These are phyloP conservation scores for Drosophila pallidifrons DNA, from an alignment of 1,140 invertebrate species.

Conservation along the genomic window DNA sequence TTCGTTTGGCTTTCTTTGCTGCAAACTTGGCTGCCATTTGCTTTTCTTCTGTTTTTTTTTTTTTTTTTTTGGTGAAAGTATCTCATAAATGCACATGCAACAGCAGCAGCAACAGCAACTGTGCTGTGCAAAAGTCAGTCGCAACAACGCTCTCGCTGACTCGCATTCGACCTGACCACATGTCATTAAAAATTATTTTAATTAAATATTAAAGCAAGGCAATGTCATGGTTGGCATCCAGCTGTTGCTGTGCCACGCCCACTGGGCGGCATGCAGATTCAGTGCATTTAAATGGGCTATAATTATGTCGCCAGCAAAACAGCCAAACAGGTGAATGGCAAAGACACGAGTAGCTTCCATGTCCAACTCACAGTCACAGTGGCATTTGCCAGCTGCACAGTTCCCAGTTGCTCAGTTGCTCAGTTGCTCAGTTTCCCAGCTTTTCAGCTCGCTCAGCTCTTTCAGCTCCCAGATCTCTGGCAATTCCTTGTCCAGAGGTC, in stretches of 20 bases:
- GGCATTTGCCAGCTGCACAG: background rate
- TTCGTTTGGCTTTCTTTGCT: constrained; percentile 43
- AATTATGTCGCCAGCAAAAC: constrained; percentile 64
- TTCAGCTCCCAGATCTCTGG: background rate
- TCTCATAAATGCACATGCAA: constrained; percentile 73
- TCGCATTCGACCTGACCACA: constrained; percentile 41
- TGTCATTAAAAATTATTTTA: constrained; percentile 73
- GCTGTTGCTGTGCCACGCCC: constrained; percentile 62
- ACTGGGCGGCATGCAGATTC: constrained; percentile 46
- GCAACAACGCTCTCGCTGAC: background rate
- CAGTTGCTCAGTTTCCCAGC: background rate
- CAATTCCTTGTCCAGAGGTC: constrained; percentile 45
- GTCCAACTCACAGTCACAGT: constrained; percentile 18
- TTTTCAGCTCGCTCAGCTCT: background rate
- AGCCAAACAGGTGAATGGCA: constrained; percentile 73
- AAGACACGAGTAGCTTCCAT: constrained; percentile 55
- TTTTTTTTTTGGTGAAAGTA: constrained; percentile 71
- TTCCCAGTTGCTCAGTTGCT: background rate
- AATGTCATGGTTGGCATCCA: constrained; percentile 38
- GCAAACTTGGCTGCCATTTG: constrained; percentile 1
- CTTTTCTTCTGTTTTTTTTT: constrained; percentile 27
- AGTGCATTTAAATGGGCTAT: constrained; percentile 66
- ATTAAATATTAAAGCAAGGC: constrained; percentile 69
- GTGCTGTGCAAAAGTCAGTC: background rate
- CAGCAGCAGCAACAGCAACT: constrained; percentile 20